phyloP scores from a whole-genome alignment of 1,140 invertebrate species.

The Drosophila arawakana region DNA sequence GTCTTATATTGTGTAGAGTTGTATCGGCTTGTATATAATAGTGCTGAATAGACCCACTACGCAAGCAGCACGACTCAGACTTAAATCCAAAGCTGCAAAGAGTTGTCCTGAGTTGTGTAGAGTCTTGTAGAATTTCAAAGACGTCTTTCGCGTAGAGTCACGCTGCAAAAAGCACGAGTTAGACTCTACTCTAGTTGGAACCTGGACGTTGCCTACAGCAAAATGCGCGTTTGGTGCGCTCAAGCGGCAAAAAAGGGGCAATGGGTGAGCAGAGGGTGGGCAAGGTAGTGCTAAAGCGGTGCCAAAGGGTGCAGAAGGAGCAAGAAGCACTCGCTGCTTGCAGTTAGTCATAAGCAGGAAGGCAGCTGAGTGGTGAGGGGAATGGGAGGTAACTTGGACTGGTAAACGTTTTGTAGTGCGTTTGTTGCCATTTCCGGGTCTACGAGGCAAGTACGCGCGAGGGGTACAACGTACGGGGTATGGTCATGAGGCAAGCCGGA shows the following conservation, averaged over 20 bases:
- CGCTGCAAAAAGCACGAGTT: neutral
- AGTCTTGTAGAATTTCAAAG: neutral
- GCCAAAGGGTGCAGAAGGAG: neutral
- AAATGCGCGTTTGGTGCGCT: slow-evolving; percentile 56
- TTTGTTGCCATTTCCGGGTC: slow-evolving; percentile 75
- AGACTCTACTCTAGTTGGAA: slow-evolving; percentile 11
- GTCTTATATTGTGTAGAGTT: no score
- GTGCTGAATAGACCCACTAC: no score
- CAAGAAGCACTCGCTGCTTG: slow-evolving; percentile 16
- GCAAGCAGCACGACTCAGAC: no score
- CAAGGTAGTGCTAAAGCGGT: neutral
- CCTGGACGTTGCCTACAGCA: slow-evolving; percentile 8
- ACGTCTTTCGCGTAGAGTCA: neutral
- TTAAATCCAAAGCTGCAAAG: neutral
- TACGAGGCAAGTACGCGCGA: neutral
- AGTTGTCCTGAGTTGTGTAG: neutral
- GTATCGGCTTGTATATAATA: no score
- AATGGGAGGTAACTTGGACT: neutral
- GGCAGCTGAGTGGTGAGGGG: neutral
- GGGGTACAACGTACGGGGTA: neutral
- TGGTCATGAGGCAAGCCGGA: neutral
- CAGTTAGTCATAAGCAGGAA: slow-evolving; percentile 62
- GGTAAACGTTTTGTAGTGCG: slow-evolving; percentile 67
- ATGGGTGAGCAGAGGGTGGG: slow-evolving; percentile 7
- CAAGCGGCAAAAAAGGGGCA: slow-evolving; percentile 67